Evolutionary conservation across 2,113 vertebrate genomes (phyloP).

Genomic region (Scomber scombrus): DNA sequence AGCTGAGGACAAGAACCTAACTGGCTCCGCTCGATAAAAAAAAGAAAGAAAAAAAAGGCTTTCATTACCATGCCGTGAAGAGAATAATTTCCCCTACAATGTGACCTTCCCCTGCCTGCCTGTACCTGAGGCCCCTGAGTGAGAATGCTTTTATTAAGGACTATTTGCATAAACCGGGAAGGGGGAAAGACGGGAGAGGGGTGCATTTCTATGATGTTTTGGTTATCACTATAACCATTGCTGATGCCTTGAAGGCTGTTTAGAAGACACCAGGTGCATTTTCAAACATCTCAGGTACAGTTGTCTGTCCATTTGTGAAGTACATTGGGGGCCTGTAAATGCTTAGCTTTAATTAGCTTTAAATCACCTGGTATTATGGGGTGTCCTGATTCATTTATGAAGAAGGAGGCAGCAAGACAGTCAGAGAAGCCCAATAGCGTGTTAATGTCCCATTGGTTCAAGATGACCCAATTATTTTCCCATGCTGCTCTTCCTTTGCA

Average conservation of each 20-base stretch:
- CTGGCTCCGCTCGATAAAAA: conserved; percentile 59
- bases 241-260: conserved; percentile 64
- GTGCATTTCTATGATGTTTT: conserved; percentile 72
- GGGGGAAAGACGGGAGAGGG: conserved; percentile 33
- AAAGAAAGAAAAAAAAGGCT: conserved; percentile 64
- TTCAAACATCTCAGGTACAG: conserved; percentile 60
- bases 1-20: conserved; percentile 67
- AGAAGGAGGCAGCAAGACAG: conserved; percentile 63
- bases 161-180: conserved; percentile 79
- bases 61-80: conserved; percentile 78
- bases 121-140: conserved; percentile 71
- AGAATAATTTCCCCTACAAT: conserved; percentile 79
- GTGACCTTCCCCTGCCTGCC: conserved; percentile 80
- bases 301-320: conserved; percentile 55
- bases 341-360: conserved; percentile 77
- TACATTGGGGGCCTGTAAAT: conserved; percentile 54
- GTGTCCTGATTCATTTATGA: conserved; percentile 77
- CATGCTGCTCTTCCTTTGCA: conserved; percentile 66
- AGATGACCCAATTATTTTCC: conserved; percentile 83
- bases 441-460: conserved; percentile 82
- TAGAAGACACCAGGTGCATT: conserved; percentile 58
- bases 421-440: conserved; percentile 75
- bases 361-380: conserved; percentile 73
- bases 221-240: conserved; percentile 59
- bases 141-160: conserved; percentile 78